These are phyloP conservation scores for Dioctria linearis DNA, from an alignment of 2,888 invertebrate species.

Conservation along the genomic window DNA sequence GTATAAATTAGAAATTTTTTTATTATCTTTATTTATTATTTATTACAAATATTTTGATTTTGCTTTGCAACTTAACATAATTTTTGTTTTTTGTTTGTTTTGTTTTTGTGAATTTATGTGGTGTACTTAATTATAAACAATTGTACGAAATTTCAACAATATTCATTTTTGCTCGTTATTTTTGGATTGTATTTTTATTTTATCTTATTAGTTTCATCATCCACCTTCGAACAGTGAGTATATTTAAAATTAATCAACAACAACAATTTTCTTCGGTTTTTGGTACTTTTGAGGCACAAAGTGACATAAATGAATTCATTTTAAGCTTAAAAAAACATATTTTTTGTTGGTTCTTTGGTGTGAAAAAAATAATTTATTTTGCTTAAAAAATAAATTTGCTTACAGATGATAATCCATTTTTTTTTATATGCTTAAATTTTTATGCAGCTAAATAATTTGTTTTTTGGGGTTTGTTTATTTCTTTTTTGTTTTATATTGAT, in stretches of 20 bases:
- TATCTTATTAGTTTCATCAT: slow-evolving; percentile 15
- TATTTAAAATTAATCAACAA: slow-evolving; percentile 28
- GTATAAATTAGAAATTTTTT: neutral
- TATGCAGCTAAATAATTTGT: slow-evolving; percentile 18
- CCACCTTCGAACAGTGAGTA: slow-evolving; percentile 10
- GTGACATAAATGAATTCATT: slow-evolving; percentile 40
- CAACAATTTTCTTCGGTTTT: slow-evolving; percentile 31
- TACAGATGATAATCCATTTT: neutral
- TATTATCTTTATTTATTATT: neutral
- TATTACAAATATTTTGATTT: slow-evolving; percentile 33
- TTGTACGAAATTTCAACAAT: slow-evolving; percentile 25
- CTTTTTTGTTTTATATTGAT: neutral
- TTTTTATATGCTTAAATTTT: neutral
- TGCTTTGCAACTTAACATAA: slow-evolving; percentile 26
- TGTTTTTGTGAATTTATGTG: neutral
- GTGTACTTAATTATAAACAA: neutral
- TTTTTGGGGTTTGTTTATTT: neutral
- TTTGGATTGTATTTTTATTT: slow-evolving; percentile 8
- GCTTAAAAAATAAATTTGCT: neutral
- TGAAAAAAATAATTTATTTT: slow-evolving; percentile 28
- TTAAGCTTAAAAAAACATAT: slow-evolving; percentile 50
- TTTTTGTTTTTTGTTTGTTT: neutral
- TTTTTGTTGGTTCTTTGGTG: slow-evolving; percentile 37
- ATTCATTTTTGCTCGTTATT: neutral
- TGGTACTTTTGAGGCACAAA: slow-evolving; percentile 51